phyloP scores from a whole-genome alignment of 2,797 vertebrate species.

The Sebastes nivosus region DNA sequence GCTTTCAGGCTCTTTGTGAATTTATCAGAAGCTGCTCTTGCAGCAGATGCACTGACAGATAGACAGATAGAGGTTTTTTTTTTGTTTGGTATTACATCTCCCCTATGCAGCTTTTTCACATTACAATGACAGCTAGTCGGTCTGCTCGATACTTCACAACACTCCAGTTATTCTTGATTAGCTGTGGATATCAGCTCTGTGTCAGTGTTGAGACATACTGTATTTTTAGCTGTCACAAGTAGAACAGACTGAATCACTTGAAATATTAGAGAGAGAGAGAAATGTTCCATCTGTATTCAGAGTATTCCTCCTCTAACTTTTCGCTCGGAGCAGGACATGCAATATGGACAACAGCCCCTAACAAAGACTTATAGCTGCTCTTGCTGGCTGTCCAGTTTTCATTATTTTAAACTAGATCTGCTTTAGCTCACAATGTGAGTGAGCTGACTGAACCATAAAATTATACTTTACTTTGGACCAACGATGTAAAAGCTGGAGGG shows the following conservation, averaged over 20 bases:
- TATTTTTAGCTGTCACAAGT: slow-evolving; percentile 10
- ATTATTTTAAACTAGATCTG: background rate
- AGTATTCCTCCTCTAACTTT: background rate
- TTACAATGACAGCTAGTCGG: slow-evolving; percentile 8
- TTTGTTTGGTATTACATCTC: slow-evolving; percentile 19
- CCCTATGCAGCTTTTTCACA: slow-evolving; percentile 13
- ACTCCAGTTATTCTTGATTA: slow-evolving; percentile 32
- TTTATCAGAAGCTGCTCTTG: slow-evolving; percentile 21
- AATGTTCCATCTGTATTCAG: background rate
- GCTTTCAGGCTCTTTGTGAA: slow-evolving; percentile 43
- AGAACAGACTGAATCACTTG: background rate
- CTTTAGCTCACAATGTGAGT: background rate
- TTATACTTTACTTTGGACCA: background rate
- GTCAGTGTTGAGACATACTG: slow-evolving; percentile 5
- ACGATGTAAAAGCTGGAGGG: background rate
- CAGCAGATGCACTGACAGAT: slow-evolving; percentile 36
- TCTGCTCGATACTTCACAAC: slow-evolving; percentile 27
- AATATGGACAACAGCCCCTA: background rate
- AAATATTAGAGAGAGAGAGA: background rate
- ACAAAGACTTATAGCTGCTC: background rate
- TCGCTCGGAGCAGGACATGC: background rate
- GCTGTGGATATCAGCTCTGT: slow-evolving; percentile 17
- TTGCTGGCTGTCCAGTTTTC: background rate
- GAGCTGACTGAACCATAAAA: background rate
- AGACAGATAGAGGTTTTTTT: slow-evolving; percentile 8